A percentile compares a stretch with the other conserved stretches of the same genome.
phyloP scores from a whole-genome alignment of 1,140 invertebrate genomes.

The Atta colombica region DNA sequence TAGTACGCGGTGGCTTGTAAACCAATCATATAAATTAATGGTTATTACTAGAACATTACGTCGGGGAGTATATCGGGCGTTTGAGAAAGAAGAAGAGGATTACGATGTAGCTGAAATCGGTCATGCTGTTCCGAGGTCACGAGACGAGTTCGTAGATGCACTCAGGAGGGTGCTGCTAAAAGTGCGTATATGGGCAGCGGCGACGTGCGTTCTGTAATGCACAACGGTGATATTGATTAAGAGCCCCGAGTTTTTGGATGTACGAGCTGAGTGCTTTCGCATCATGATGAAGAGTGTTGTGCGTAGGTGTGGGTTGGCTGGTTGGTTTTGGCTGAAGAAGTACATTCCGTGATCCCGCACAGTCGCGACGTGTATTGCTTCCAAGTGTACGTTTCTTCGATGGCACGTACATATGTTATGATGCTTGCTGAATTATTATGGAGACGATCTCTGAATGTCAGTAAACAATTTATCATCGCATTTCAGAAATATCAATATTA shows the following conservation, averaged over 20 bases:
- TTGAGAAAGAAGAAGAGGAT: not conserved
- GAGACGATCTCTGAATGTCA: slow-evolving; percentile 7
- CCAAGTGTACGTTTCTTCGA: slow-evolving; percentile 33
- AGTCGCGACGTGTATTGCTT: slow-evolving; percentile 19
- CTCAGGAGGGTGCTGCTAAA: slow-evolving; percentile 7
- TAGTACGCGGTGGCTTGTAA: slow-evolving; percentile 57
- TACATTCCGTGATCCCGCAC: slow-evolving; percentile 3
- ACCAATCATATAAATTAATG: slow-evolving; percentile 72
- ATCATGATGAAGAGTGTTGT: slow-evolving; percentile 40
- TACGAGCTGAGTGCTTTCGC: slow-evolving; percentile 48
- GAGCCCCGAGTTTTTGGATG: slow-evolving; percentile 52
- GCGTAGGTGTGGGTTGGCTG: slow-evolving; percentile 9
- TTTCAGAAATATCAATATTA: not conserved
- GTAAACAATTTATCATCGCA: slow-evolving; percentile 4
- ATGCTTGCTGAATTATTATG: slow-evolving; percentile 22
- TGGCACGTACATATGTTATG: slow-evolving; percentile 14
- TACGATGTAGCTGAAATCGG: slow-evolving; percentile 21
- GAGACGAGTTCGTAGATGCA: not conserved
- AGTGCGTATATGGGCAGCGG: slow-evolving; percentile 41
- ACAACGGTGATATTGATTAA: slow-evolving; percentile 73
- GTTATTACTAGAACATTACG: slow-evolving; percentile 64
- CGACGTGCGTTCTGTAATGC: slow-evolving; percentile 26
- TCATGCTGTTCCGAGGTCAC: slow-evolving; percentile 22
- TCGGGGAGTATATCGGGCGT: slow-evolving; percentile 15
- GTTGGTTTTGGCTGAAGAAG: slow-evolving; percentile 18